Base-by-base conservation (phyloP, 2,797 vertebrate genomes). In the Peromyscus melanophrys region DNA sequence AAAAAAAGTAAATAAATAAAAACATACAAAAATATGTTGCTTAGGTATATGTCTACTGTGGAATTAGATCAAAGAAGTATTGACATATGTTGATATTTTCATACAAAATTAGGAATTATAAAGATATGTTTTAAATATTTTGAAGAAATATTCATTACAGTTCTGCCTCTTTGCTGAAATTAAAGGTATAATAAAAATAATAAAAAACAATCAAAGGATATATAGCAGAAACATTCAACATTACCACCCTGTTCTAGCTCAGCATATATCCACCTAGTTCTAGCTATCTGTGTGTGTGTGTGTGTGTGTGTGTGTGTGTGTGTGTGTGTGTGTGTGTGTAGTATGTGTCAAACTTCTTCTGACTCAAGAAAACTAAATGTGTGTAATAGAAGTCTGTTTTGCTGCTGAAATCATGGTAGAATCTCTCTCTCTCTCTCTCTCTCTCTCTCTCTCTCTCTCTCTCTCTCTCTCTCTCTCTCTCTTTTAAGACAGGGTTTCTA, bases 91-190 rank as follows among this genome's bases (percentile, higher is more conserved):
- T 75, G 21, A 46, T 61, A 61, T 73, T 96, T 93, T 96, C 34
- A 80, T 89, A 80, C 29, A 89, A 82, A 95, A 77, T 90, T 83
- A 83, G 69, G 63, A 65, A 9, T 87, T n/a, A 81, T 85, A 21
- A 89, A 1, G 23, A 76, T 82, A 40, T 69, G 85, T 78, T 89
- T 94, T 14, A n/a, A 59, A 1, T 88, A 81, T 94, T 89, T 91
- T 86, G 34, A 92, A 94, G 69, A 85, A 11, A 57, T 2, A 57
- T 16, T 37, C 6, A 13, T 87, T 29, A 95, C 6, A 82, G 6
- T 8, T 87, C 25, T 93, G 25, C 0, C 61, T 34, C 16, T 93
- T 95, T 92, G 37, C 40, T 93, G 59, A 91, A 34, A 92, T 88
- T 67, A 90, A 73, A 95, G 4, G 9, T 82, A 3, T 81, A 69